Conservation (phyloP, 2,888 invertebrate species). For the Harpalus rufipes region DNA sequence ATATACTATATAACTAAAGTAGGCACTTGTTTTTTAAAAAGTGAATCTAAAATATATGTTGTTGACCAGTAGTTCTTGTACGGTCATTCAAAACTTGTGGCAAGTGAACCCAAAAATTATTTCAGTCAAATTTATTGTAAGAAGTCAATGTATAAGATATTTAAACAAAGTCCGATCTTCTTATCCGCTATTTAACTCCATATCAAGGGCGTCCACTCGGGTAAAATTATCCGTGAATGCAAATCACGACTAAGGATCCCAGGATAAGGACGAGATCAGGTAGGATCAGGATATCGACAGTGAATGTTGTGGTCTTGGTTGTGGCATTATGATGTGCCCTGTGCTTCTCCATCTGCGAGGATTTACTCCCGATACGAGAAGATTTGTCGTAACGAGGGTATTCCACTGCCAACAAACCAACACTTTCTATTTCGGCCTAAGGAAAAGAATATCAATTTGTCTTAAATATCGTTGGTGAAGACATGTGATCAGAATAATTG, state of each 20-base stretch:
- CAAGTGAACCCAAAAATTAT: no score
- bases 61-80: no score
- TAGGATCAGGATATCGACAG: conserved; percentile 1
- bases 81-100: no score
- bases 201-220: conserved; percentile 18
- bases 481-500: no score
- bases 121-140: no score
- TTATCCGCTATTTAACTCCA: conserved; percentile 38
- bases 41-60: no score
- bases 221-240: conserved; percentile 63
- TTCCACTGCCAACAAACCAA: background rate
- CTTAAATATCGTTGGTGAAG: no score
- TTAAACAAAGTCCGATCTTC: background rate
- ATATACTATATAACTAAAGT: no score
- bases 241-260: conserved; percentile 40
- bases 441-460: background rate
- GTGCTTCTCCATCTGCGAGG: conserved; percentile 55
- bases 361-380: conserved; percentile 49
- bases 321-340: conserved; percentile 49
- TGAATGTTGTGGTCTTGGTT: conserved; percentile 1
- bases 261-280: conserved; percentile 11
- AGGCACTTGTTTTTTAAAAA: no score
- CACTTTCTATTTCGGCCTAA: background rate
- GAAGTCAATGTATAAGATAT: no score
- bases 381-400: conserved; percentile 60